Evolutionary conservation across 2,113 vertebrate species (phyloP), one percentile per base, ranked within the genome.

Genomic region (Pelecanus crispus): DNA sequence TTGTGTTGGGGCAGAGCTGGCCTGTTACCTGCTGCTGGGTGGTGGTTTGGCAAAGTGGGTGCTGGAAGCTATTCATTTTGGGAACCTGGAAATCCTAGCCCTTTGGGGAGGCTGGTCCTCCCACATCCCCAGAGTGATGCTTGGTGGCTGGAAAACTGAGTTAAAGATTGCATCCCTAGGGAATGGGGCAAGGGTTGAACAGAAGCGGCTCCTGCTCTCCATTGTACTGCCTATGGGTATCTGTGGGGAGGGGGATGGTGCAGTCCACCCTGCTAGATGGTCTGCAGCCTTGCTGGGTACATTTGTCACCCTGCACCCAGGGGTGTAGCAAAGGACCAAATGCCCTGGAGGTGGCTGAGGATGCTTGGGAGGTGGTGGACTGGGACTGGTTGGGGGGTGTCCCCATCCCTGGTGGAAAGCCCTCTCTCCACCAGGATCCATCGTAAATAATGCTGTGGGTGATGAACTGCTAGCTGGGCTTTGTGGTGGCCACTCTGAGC

Each of bases 161-260:
- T 63, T 79, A 47, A 55, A 50, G 72, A 25, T 28, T 21, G 15
- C 4, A 17, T 68, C 67, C 7, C 36, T 53, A 42, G 53, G 61
- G 56, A 38, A 22, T 0, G 1, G 59, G 47, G n/a, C 13, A 32
- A 45, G n/a, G 12, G 11, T 17, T 40, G 80, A 61, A 29, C 7
- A 9, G 56, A 36, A 73, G 45, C 0, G 1, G 21, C 17, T 61
- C 9, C 17, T 26, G 49, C 45, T 77, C 14, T 88, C 36, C 0
- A 0, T 11, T 2, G 2, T 44, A 42, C 34, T 0, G 2, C 32
- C 44, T 55, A 40, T 0, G 2, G 12, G 8, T 38, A 34, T 0
- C 1, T 31, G 55, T 0, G 0, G 45, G 34, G 53, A 75, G 25
- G 12, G 6, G 17, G 26, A 42, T 0, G 0, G 24, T 45, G 18